phyloP scores from a whole-genome alignment of 2,888 invertebrate genomes.

The Miltochrista miniata region DNA sequence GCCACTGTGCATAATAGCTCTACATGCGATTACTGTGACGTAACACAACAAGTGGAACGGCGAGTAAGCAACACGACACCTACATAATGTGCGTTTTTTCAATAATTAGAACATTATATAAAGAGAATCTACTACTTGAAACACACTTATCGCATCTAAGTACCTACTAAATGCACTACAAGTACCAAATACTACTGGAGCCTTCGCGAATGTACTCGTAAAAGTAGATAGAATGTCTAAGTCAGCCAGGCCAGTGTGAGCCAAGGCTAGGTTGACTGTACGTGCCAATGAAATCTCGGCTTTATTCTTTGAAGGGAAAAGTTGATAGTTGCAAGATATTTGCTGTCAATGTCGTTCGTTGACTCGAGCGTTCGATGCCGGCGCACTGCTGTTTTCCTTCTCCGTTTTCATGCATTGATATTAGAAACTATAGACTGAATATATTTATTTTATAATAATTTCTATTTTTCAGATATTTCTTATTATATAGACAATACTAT shows the following conservation, averaged over 20 bases:
- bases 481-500: too few species aligned
- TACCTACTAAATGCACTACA: conserved; percentile 52
- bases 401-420: conserved; percentile 81
- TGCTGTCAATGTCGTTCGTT: conserved; percentile 81
- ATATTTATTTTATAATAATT: too few species aligned
- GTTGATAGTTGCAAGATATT: conserved; percentile 43
- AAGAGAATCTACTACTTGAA: conserved; percentile 46
- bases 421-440: conserved; percentile 69
- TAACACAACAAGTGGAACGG: conserved; percentile 23
- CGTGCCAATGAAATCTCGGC: conserved; percentile 47
- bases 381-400: conserved; percentile 82
- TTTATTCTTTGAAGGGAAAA: conserved; percentile 40
- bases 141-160: conserved; percentile 60
- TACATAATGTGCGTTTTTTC: conserved; percentile 57
- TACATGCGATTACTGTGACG: conserved; percentile 11
- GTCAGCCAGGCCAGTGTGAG: conserved; percentile 83
- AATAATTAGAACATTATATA: conserved; percentile 64
- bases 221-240: conserved; percentile 84
- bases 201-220: conserved; percentile 80
- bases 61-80: conserved; percentile 27
- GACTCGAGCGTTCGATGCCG: conserved; percentile 81
- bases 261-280: conserved; percentile 77
- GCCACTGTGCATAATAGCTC: conserved; percentile 5
- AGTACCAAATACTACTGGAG: conserved; percentile 68
- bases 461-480: too few species aligned